Percentiles rank a stretch among this genome's conserved stretches.
phyloP scores from a whole-genome alignment of 2,113 vertebrate genomes.

The Otus sunia region DNA sequence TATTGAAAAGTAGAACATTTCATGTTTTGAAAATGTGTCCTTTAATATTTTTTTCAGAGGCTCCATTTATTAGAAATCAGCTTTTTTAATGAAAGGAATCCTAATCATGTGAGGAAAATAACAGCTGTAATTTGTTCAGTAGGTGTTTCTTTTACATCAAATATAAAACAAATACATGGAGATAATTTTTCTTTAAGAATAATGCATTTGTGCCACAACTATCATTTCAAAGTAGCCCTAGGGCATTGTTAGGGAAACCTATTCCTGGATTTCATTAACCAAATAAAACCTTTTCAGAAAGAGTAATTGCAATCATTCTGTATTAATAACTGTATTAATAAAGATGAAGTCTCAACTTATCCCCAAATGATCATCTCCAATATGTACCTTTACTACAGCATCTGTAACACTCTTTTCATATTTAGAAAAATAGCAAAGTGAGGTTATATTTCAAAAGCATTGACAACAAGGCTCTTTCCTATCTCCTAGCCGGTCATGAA shows the following conservation, averaged over 20 bases:
- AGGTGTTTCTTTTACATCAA: background rate
- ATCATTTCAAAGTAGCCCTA: background rate
- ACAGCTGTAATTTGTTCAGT: background rate
- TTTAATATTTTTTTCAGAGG: background rate
- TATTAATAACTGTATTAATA: background rate
- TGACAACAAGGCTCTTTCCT: background rate
- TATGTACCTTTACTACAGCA: background rate
- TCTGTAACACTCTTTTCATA: background rate
- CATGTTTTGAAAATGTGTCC: background rate
- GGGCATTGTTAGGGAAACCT: background rate
- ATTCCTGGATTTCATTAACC: background rate
- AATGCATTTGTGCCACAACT: background rate
- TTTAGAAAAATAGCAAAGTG: background rate
- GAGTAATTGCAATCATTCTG: background rate
- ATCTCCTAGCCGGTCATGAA: background rate
- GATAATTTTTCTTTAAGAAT: background rate
- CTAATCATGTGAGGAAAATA: background rate
- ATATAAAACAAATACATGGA: background rate
- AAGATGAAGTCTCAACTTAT: background rate
- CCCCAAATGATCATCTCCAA: background rate
- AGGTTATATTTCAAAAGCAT: background rate
- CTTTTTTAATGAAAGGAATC: background rate
- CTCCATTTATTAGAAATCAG: background rate
- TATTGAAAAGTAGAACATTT: background rate
- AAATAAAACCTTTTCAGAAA: background rate